These are phyloP conservation scores for Bombus impatiens DNA, from an alignment of 1,140 invertebrate genomes.

Conservation along the genomic window DNA sequence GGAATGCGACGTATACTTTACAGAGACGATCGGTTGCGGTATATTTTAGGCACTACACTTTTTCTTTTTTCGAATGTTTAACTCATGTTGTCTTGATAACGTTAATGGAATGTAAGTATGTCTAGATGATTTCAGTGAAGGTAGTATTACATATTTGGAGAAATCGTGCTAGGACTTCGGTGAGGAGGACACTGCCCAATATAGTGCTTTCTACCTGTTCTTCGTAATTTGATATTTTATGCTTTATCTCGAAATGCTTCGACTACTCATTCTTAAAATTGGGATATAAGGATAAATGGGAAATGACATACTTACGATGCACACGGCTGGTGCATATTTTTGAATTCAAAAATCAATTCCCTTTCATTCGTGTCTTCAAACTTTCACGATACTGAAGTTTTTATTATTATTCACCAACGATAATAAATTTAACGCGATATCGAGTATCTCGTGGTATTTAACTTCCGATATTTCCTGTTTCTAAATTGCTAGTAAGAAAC, in stretches of 20 bases:
- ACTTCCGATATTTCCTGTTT: not conserved
- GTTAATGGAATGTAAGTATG: not conserved
- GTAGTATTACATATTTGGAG: not conserved
- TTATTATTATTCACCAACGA: not conserved
- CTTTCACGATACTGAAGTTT: accelerated
- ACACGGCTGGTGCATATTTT: not conserved
- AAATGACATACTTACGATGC: not conserved
- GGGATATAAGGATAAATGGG: not conserved
- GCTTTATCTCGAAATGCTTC: not conserved
- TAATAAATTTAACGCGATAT: not conserved
- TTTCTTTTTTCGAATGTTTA: conserved; percentile 32
- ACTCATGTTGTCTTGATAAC: conserved; percentile 14
- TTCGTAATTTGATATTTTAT: not conserved
- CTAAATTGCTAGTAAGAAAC: not conserved
- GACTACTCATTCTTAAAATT: not conserved
- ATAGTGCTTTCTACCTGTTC: not conserved
- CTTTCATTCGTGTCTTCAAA: not conserved
- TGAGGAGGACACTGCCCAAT: too few species aligned
- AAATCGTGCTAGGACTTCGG: not conserved
- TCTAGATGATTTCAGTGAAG: not conserved
- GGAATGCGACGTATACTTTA: conserved; percentile 51
- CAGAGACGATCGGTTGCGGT: not conserved
- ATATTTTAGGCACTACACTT: conserved; percentile 35
- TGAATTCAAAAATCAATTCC: not conserved
- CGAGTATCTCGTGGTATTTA: not conserved